phyloP scores from a whole-genome alignment of 2,797 vertebrate species.

The Lithobates sylvaticus region DNA sequence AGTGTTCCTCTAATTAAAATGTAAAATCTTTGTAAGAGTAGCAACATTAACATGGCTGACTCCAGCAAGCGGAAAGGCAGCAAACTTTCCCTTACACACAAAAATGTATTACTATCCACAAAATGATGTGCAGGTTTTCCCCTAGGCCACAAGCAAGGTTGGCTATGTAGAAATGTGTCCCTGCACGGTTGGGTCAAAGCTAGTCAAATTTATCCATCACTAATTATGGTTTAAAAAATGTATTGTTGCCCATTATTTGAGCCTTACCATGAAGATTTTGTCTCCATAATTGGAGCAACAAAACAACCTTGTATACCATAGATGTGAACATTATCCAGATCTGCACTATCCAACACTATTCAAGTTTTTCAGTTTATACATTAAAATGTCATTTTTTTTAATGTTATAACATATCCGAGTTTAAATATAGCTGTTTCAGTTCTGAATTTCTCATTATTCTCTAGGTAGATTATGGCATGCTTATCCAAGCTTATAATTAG shows the following conservation, averaged over 20 bases:
- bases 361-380: neutral
- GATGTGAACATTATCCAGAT: neutral
- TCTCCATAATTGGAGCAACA: neutral
- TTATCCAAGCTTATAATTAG: slow-evolving; percentile 44
- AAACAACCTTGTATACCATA: neutral
- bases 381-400: slow-evolving; percentile 1
- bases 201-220: neutral
- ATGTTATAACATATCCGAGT: neutral
- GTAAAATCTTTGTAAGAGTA: too few species aligned
- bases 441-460: slow-evolving; percentile 40
- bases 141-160: too few species aligned
- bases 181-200: neutral
- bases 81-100: too few species aligned
- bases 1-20: too few species aligned
- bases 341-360: neutral
- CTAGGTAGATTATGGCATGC: slow-evolving; percentile 39
- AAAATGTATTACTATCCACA: too few species aligned
- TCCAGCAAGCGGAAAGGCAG: too few species aligned
- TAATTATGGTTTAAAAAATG: neutral
- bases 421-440: slow-evolving; percentile 31
- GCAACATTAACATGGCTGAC: too few species aligned
- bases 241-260: neutral
- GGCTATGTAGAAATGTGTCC: too few species aligned
- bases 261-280: neutral
- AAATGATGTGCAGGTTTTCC: too few species aligned